Conservation (phyloP, 2,888 invertebrate genomes). For the Cephus pulcher region DNA sequence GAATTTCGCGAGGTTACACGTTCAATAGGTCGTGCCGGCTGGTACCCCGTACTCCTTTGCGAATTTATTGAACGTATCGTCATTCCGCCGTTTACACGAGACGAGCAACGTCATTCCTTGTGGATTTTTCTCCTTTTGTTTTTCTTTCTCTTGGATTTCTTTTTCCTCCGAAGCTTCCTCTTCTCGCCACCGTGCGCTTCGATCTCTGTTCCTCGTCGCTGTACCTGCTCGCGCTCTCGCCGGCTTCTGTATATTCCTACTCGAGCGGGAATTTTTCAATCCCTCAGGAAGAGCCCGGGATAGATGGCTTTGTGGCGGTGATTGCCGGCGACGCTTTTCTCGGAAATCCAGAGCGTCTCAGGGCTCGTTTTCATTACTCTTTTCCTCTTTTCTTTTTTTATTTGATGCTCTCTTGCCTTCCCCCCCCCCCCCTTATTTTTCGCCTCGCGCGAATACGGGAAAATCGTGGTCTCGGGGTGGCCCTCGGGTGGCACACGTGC, state of each 20-base stretch:
- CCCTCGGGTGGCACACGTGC: slow-evolving; percentile 39
- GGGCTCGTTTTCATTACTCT: slow-evolving; percentile 14
- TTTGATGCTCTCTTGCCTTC: neutral
- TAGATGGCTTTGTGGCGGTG: slow-evolving; percentile 13
- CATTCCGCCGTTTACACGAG: neutral
- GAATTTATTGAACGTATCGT: neutral
- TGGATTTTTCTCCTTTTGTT: too few species aligned
- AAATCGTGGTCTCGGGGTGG: slow-evolving; percentile 39
- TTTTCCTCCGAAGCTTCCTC: neutral
- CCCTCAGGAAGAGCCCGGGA: neutral
- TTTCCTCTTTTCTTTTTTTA: slow-evolving; percentile 1
- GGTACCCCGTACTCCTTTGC: slow-evolving; percentile 25
- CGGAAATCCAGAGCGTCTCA: slow-evolving; percentile 19
- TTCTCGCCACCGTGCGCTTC: neutral
- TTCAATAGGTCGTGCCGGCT: slow-evolving; percentile 39
- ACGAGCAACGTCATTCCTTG: neutral
- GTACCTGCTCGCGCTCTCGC: neutral
- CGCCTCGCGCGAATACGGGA: slow-evolving; percentile 24
- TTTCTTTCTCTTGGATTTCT: neutral
- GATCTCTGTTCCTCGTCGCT: neutral
- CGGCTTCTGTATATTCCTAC: neutral
- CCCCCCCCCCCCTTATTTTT: neutral
- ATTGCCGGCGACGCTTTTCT: slow-evolving; percentile 23
- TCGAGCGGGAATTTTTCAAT: neutral
- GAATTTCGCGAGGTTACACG: slow-evolving; percentile 30